Evolutionary conservation across 2,797 vertebrate genomes (phyloP), one percentile per base, ranked within the genome.

Genomic region (Phalloptychus januarius): DNA sequence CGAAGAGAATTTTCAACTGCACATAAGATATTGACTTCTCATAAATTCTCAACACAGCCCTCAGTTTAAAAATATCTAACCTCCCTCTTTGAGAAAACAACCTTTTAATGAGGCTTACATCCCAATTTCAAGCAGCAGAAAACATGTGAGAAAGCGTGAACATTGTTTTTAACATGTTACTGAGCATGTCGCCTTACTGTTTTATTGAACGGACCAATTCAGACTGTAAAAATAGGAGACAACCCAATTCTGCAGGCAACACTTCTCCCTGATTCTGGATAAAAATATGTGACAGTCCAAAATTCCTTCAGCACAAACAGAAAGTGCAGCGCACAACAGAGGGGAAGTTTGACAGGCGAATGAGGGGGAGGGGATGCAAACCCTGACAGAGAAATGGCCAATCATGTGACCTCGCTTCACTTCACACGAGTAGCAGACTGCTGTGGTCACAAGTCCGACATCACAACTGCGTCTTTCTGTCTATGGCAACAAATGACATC

Each of bases 201-300:
- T 67, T 23, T 67, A 33, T 13, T 67, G 33, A 67, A 67, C 4
- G 20, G 63, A 38, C 20, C 20, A 40, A 25, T 38, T 67, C 36
- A 38, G 63, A 25, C 36, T 40, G 63, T 10, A 56, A 40, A 25
- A 67, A 36, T 25, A 67, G 63, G 36, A 67, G 36, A 67, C 63
- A 25, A 13, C 36, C 36, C 63, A 67, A 67, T 67, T 67, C 63
- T 40, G 3, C 63, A 40, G 63, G 10, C 18, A 67, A 36, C 63
- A 38, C 36, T 67, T 67, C 33, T 40, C 10, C 36, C 20, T 4
- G 7, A 7, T 38, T 25, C 36, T 67, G 33, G 36, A 40, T 67
- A 67, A 67, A 67, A 67, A 40, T 40, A 67, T 67, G 20, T 65
- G 63, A 65, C 63, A 38, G 61, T 65, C 18, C 33, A 38, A 65